Conservation (phyloP, 2,888 invertebrate species). For the Lithophane leautieri region DNA sequence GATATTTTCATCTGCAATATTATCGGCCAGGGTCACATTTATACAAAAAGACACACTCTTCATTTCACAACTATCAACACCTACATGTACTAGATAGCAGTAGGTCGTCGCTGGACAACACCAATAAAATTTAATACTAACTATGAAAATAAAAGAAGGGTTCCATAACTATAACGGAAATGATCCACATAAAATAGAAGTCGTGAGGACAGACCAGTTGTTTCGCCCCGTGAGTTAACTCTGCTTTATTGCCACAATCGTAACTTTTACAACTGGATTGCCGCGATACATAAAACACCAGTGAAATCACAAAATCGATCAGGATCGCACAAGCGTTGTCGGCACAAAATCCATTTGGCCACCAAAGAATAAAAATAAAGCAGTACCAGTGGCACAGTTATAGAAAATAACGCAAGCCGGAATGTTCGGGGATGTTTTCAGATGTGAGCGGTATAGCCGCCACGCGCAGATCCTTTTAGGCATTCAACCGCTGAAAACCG, state of each 20-base stretch:
- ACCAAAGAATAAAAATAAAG: conserved; percentile 21
- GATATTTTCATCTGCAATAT: conserved; percentile 50
- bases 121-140: conserved; percentile 50
- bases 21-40: conserved; percentile 34
- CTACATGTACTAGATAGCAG: conserved; percentile 3
- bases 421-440: conserved; percentile 38
- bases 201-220: conserved; percentile 56
- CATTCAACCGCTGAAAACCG: conserved; percentile 58
- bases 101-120: conserved; percentile 30
- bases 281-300: conserved; percentile 53
- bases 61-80: conserved; percentile 6
- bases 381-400: conserved; percentile 17
- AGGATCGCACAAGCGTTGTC: conserved; percentile 27
- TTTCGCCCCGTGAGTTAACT: conserved; percentile 48
- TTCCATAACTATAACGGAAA: conserved; percentile 52
- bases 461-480: conserved; percentile 45
- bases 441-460: conserved; percentile 26
- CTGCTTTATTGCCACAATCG: conserved; percentile 56
- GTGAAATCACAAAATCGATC: conserved; percentile 39
- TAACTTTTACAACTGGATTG: conserved; percentile 62
- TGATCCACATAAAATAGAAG: conserved; percentile 56
- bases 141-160: conserved; percentile 57
- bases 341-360: conserved; percentile 18
- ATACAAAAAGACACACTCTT: conserved; percentile 17
- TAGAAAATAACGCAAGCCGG: conserved; percentile 39